Evolutionary conservation across 2,797 vertebrate genomes (phyloP).

Genomic region (Meda fulgida): DNA sequence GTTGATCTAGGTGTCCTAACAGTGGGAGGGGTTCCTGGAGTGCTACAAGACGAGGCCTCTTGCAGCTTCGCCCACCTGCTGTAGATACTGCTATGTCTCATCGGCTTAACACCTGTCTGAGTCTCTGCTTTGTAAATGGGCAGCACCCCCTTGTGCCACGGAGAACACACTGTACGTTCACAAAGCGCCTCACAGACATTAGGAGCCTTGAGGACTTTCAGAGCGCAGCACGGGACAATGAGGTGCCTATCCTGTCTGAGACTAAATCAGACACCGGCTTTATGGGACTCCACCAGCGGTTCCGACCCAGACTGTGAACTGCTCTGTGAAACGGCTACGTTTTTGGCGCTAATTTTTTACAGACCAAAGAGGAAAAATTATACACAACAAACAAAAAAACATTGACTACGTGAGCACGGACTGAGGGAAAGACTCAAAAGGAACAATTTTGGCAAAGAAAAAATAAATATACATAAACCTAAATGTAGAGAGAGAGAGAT

Average conservation of each 20-base stretch:
- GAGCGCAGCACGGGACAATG: not conserved
- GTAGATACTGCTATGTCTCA: conserved; percentile 80
- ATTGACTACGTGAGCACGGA: conserved; percentile 41
- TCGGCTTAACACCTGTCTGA: conserved; percentile 73
- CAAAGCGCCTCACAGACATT: conserved; percentile 60
- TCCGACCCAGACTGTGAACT: conserved; percentile 73
- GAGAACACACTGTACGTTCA: conserved; percentile 70
- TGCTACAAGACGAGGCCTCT: conserved; percentile 69
- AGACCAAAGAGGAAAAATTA: conserved; percentile 95
- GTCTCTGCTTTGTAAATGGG: conserved; percentile 82
- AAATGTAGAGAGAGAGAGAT: conserved; percentile 14
- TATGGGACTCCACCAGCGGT: conserved; percentile 72
- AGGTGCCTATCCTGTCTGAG: conserved; percentile 16
- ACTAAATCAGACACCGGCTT: conserved; percentile 31
- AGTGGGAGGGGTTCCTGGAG: conserved; percentile 77
- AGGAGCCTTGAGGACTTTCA: conserved; percentile 37
- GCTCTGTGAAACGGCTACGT: conserved; percentile 84
- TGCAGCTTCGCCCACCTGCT: conserved; percentile 77
- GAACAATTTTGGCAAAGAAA: not conserved
- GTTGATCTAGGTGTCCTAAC: conserved; percentile 92
- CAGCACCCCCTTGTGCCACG: conserved; percentile 75
- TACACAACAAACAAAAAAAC: conserved; percentile 62
- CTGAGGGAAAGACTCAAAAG: conserved; percentile 18
- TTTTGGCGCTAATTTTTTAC: conserved; percentile 92
- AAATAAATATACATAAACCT: not conserved